phyloP scores from a whole-genome alignment of 35 echinoderm and acorn worm species.

The Ophioderma brevispina region DNA sequence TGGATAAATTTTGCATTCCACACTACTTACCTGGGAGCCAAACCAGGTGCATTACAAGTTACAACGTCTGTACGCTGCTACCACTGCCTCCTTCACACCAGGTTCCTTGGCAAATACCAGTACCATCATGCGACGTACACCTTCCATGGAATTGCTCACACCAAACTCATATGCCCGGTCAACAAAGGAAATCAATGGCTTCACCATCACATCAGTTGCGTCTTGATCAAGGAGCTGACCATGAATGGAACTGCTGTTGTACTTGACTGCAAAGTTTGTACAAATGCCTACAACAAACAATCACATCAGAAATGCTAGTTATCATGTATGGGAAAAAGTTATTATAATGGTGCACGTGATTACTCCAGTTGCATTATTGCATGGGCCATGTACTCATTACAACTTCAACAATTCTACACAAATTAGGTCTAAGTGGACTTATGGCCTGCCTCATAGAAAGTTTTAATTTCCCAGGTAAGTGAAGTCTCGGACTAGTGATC shows the following conservation, averaged over 20 bases:
- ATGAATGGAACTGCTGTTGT: conserved; percentile 79
- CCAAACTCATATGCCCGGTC: conserved; percentile 96
- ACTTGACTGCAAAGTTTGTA: conserved; percentile 83
- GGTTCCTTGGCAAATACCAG: conserved; percentile 95
- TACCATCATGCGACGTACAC: conserved; percentile 87
- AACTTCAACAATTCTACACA: too few species aligned
- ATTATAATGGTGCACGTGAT: too few species aligned
- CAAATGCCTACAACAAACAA: conserved; percentile 87
- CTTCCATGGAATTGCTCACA: conserved; percentile 72
- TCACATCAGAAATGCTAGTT: too few species aligned
- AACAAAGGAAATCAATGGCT: conserved; percentile 56
- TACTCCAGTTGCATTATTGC: too few species aligned
- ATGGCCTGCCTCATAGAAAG: too few species aligned
- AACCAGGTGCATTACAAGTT: conserved; percentile 72
- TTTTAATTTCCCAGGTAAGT: too few species aligned
- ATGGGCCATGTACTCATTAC: too few species aligned
- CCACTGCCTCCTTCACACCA: conserved; percentile 89
- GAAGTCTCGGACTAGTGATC: too few species aligned
- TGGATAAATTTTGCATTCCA: not conserved
- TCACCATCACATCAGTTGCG: conserved; percentile 81
- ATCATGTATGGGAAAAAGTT: too few species aligned
- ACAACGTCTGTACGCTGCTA: conserved; percentile 75
- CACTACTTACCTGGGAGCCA: conserved; percentile 63
- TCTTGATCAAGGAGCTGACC: conserved; percentile 88
- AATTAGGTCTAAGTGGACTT: too few species aligned